Percentiles rank a stretch among this genome's conserved stretches.
Conservation (phyloP, 1,140 invertebrate genomes). For the Euura saliciscinereae region DNA sequence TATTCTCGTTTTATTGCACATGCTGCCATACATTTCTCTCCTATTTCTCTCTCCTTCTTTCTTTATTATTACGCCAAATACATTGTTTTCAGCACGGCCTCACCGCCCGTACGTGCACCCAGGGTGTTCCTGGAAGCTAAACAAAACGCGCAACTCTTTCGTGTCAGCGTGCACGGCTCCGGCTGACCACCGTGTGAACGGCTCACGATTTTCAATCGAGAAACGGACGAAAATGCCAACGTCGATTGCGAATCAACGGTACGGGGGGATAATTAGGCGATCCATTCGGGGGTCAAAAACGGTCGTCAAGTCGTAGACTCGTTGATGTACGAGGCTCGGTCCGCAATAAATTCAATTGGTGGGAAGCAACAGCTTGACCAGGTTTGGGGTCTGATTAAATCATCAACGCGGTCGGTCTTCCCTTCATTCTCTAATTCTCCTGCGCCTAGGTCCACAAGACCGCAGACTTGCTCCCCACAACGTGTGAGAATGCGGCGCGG, state of each 20-base stretch:
- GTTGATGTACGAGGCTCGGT: conserved; percentile 2
- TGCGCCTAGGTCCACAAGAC: not conserved
- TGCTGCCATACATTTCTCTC: not conserved
- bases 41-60: not conserved
- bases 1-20: not conserved
- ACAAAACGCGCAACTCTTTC: not conserved
- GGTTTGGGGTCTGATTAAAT: not conserved
- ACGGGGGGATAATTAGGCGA: too few relatives aligned
- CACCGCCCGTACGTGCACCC: not conserved
- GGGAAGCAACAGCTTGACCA: conserved; percentile 3
- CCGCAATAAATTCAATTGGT: not conserved
- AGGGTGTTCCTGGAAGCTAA: not conserved
- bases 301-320: not conserved
- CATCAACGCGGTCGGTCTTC: not conserved
- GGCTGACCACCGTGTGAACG: not conserved
- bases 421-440: not conserved
- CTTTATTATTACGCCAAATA: conserved; percentile 33
- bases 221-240: too few relatives aligned
- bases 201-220: not conserved
- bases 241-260: too few relatives aligned
- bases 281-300: not conserved
- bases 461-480: not conserved
- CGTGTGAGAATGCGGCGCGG: too few relatives aligned
- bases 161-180: too few relatives aligned
- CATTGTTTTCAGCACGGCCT: conserved; percentile 41